phyloP scores from a whole-genome alignment of 2,888 invertebrate species.

The Xestia xanthographa region DNA sequence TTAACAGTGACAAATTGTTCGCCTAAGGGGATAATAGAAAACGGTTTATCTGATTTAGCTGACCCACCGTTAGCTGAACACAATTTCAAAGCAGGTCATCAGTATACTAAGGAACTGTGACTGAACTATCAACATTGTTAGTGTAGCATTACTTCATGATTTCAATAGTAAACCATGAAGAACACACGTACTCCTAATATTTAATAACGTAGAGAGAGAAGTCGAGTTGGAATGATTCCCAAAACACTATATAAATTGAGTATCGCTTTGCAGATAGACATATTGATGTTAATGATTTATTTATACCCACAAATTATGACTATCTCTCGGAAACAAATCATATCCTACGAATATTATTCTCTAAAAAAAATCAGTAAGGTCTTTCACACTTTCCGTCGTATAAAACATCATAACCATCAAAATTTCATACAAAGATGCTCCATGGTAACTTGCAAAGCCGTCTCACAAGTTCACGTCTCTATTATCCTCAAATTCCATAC shows the following conservation, averaged over 20 bases:
- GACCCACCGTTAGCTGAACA: conserved; percentile 29
- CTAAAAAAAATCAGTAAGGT: neutral
- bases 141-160: conserved; percentile 4
- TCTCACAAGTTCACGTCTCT: conserved; percentile 16
- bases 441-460: conserved; percentile 2
- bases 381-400: conserved; percentile 1
- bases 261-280: no score
- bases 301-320: neutral
- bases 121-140: neutral
- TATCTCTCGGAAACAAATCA: neutral
- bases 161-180: neutral
- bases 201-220: neutral
- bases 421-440: conserved; percentile 8
- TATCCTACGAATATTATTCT: neutral
- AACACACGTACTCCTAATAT: neutral
- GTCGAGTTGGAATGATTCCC: neutral
- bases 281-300: neutral
- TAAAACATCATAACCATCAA: conserved; percentile 4
- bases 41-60: conserved; percentile 53
- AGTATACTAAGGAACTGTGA: conserved; percentile 5
- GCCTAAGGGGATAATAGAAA: conserved; percentile 49
- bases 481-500: conserved; percentile 38
- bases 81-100: conserved; percentile 34
- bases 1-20: conserved; percentile 52
- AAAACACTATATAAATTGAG: neutral